Conservation (phyloP, 2,888 invertebrate genomes). For the Pseudococcus jackbeardsleyi region DNA sequence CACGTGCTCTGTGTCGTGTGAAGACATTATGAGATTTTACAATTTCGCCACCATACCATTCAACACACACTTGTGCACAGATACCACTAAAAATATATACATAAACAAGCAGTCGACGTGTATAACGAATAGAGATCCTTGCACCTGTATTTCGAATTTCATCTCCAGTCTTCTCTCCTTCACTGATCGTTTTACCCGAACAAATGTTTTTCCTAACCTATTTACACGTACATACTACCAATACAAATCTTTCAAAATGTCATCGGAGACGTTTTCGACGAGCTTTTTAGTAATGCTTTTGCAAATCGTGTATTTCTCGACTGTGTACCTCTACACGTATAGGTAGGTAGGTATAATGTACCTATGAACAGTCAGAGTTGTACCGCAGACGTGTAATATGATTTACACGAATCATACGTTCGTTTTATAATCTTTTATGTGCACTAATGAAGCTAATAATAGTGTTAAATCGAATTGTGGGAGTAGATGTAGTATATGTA, state of each 20-base stretch:
- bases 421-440: too few species aligned
- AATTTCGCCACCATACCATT: not conserved
- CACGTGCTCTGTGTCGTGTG: not conserved
- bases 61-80: not conserved
- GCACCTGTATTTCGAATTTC: not conserved
- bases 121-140: not conserved
- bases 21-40: conserved; percentile 12
- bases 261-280: not conserved
- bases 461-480: too few species aligned
- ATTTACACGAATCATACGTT: not conserved
- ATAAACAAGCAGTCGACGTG: not conserved
- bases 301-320: too few species aligned
- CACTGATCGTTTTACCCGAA: not conserved
- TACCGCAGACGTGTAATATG: not conserved
- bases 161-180: not conserved
- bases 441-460: too few species aligned
- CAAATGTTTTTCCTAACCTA: not conserved
- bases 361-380: not conserved
- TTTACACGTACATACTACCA: not conserved
- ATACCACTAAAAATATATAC: not conserved
- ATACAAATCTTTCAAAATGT: not conserved
- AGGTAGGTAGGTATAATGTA: not conserved
- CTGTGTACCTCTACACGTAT: not conserved
- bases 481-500: too few species aligned
- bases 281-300: not conserved